Percentiles rank a stretch among this genome's conserved stretches.
Conservation (phyloP, 2,888 invertebrate species). For the Crocallis elinguaria region DNA sequence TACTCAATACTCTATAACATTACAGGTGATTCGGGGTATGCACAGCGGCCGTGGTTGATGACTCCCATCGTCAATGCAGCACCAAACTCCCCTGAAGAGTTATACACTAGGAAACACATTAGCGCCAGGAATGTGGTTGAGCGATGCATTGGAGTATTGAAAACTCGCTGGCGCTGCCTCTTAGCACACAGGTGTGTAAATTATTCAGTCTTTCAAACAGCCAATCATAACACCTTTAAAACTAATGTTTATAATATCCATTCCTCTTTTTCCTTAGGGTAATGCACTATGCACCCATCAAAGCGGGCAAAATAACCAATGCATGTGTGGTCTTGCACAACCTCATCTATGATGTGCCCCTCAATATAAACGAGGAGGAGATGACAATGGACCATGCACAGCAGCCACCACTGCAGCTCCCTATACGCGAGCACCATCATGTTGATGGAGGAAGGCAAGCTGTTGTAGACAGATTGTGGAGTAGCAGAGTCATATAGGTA, state of each 20-base stretch:
- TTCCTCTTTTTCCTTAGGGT: background rate
- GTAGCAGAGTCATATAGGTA: no score
- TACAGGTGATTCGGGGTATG: constrained; percentile 15
- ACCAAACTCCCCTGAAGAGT: background rate
- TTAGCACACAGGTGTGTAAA: background rate
- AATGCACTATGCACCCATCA: background rate
- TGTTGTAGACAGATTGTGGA: background rate
- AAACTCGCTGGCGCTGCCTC: constrained; percentile 4
- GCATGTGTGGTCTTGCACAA: background rate
- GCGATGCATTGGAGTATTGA: constrained; percentile 5
- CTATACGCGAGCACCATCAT: background rate
- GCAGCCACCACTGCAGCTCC: background rate
- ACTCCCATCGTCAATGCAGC: constrained; percentile 12
- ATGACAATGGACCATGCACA: background rate
- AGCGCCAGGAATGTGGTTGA: constrained; percentile 6
- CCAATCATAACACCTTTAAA: no score
- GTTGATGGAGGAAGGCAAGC: background rate
- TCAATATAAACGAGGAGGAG: background rate
- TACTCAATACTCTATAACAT: background rate
- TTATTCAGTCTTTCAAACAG: background rate
- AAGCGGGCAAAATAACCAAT: background rate
- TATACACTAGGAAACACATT: background rate
- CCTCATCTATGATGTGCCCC: background rate
- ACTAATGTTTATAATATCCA: no score
- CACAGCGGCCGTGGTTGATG: constrained; percentile 18